phyloP scores from a whole-genome alignment of 2,113 vertebrate genomes.

The Upupa epops region DNA sequence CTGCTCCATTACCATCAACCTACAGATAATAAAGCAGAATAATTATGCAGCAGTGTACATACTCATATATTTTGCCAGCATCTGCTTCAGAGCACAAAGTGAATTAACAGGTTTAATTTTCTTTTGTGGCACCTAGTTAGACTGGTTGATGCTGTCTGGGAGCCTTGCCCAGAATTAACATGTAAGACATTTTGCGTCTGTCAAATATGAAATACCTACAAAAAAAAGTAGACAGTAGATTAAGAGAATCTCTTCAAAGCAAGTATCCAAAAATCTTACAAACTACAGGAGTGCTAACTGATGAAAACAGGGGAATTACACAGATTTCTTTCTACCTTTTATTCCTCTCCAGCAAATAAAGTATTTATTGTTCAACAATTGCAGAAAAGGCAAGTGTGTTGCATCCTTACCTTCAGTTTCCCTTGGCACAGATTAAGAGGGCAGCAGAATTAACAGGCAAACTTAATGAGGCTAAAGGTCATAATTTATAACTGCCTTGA shows the following conservation, averaged over 20 bases:
- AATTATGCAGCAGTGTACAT: not conserved
- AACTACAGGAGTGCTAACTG: not conserved
- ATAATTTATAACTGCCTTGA: not conserved
- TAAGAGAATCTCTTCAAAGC: not conserved
- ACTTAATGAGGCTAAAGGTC: not conserved
- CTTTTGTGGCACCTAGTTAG: not conserved
- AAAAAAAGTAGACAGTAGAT: not conserved
- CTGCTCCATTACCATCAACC: fast-evolving
- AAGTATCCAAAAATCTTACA: not conserved
- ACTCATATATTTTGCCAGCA: not conserved
- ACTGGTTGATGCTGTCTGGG: conserved; percentile 2
- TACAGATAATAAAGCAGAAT: not conserved
- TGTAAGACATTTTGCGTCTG: not conserved
- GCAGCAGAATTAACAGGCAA: not conserved
- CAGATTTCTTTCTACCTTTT: not conserved
- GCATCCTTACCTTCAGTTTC: not conserved
- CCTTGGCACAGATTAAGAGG: not conserved
- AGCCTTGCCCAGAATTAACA: not conserved
- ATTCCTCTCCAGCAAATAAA: not conserved
- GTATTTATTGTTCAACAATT: not conserved
- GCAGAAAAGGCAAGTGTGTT: not conserved
- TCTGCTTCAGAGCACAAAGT: not conserved
- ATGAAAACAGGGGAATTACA: not conserved
- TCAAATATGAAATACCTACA: not conserved
- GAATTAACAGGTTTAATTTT: conserved; percentile 33